phyloP scores from a whole-genome alignment of 2,113 vertebrate genomes.

The Glaucidium brasilianum region DNA sequence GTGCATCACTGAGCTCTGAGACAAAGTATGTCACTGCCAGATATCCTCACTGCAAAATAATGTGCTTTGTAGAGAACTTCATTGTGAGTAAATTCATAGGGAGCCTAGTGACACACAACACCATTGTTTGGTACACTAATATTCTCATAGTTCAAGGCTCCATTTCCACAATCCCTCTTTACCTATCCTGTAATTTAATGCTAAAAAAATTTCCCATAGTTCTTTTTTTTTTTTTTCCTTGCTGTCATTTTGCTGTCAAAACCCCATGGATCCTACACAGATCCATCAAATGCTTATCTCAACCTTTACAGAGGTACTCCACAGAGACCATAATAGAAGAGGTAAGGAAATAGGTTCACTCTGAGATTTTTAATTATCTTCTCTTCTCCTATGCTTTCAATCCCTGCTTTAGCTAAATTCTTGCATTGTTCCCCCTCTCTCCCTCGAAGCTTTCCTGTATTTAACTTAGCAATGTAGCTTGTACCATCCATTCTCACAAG shows the following conservation, averaged over 20 bases:
- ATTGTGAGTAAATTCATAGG: background rate
- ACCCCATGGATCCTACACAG: background rate
- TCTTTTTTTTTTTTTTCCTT: background rate
- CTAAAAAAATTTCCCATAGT: rapidly evolving
- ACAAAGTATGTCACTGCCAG: background rate
- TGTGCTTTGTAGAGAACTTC: background rate
- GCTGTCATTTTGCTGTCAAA: background rate
- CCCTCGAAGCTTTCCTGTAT: background rate
- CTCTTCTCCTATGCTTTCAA: background rate
- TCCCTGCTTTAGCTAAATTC: background rate
- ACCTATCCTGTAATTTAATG: background rate
- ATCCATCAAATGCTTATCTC: background rate
- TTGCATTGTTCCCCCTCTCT: background rate
- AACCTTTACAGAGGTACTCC: background rate
- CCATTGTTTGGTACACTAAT: background rate
- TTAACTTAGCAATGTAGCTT: background rate
- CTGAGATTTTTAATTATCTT: slow-evolving; percentile 8
- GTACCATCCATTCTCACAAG: background rate
- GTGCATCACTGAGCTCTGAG: background rate
- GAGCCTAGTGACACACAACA: background rate
- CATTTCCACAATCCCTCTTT: background rate
- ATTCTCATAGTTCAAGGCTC: background rate
- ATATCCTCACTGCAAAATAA: background rate
- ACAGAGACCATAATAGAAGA: background rate
- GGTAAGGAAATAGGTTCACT: background rate